Evolutionary conservation across 2,797 vertebrate genomes (phyloP).

Genomic region (Peromyscus attwateri): DNA sequence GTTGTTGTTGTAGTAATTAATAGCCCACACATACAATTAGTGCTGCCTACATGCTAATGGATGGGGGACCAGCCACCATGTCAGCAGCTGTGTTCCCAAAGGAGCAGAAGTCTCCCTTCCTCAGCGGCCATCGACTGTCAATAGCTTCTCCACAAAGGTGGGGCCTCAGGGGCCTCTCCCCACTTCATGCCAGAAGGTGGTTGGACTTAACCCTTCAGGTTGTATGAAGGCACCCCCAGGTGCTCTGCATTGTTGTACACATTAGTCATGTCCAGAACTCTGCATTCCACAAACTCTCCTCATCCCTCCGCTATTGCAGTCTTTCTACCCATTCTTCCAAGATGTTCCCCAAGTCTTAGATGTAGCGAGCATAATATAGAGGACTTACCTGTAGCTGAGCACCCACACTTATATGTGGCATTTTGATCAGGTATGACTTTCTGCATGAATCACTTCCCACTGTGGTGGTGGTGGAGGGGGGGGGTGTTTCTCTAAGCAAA

Average conservation of each 20-base stretch:
- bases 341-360: background rate
- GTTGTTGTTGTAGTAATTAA: background rate
- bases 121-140: background rate
- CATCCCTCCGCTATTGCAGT: background rate
- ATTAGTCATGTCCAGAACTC: background rate
- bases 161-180: background rate
- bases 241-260: background rate
- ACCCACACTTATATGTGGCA: background rate
- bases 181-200: background rate
- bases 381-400: background rate
- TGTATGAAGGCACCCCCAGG: background rate
- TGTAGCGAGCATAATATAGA: background rate
- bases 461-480: background rate
- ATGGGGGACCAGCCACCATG: background rate
- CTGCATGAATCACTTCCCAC: background rate
- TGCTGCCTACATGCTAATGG: no score
- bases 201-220: background rate
- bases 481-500: background rate
- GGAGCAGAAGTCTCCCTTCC: background rate
- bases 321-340: background rate
- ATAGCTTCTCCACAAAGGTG: background rate
- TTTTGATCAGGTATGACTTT: background rate
- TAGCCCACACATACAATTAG: background rate
- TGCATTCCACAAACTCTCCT: background rate
- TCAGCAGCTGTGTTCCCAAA: background rate